Conservation (phyloP, 2,888 invertebrate species). For the Ctenicera cuprea region DNA sequence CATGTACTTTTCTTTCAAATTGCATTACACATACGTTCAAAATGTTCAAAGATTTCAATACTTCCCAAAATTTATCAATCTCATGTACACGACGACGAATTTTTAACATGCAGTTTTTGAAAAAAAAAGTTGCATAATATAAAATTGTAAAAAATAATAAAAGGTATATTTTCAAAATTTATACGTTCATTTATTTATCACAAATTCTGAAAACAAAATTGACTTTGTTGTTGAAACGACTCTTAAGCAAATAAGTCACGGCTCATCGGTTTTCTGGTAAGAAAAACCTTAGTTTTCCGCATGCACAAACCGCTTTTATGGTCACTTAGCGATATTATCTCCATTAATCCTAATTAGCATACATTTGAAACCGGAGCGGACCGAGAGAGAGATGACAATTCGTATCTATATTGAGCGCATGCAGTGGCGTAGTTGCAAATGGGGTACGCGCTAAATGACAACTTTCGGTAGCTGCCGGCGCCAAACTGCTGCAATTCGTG, state of each 20-base stretch:
- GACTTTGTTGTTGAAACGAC: no score
- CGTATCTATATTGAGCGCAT: constrained; percentile 18
- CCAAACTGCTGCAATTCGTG: constrained; percentile 39
- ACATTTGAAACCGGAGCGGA: constrained; percentile 32
- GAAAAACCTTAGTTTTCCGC: constrained; percentile 31
- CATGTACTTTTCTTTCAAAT: no score
- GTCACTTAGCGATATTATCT: constrained; percentile 32
- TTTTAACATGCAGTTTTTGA: no score
- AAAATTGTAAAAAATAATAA: no score
- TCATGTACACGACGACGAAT: no score
- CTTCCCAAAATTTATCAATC: no score
- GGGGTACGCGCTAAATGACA: constrained; percentile 28
- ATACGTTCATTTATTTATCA: no score
- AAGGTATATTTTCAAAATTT: no score
- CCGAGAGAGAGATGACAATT: constrained; percentile 29
- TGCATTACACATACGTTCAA: no score
- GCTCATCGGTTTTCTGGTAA: constrained; percentile 16
- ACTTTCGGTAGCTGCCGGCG: constrained; percentile 46
- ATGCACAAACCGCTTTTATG: constrained; percentile 11
- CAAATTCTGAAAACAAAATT: no score
- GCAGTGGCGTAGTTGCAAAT: constrained; percentile 27
- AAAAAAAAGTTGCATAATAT: no score
- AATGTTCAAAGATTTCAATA: no score
- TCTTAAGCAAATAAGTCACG: not conserved
- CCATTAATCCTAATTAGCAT: constrained; percentile 39